Evolutionary conservation across 2,113 vertebrate genomes (phyloP).

Genomic region (Tonatia bakeri): DNA sequence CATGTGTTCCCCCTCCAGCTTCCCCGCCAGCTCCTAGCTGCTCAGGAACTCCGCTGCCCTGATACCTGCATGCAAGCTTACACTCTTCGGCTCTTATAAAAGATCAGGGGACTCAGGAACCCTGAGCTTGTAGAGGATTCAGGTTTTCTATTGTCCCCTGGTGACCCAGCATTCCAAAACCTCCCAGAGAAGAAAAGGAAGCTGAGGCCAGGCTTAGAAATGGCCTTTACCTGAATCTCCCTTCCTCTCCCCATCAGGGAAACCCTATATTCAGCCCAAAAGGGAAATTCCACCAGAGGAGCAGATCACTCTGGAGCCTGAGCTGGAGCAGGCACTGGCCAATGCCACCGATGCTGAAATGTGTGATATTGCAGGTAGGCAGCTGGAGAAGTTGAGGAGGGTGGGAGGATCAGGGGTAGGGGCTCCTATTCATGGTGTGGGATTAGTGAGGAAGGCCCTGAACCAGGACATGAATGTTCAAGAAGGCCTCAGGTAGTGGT

Average conservation of each 20-base stretch:
- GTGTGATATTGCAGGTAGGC: constrained; percentile 95
- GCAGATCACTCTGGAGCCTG: constrained; percentile 92
- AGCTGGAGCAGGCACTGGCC: constrained; percentile 93
- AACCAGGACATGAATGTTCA: not conserved
- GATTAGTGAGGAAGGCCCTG: not conserved
- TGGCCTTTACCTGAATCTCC: not conserved
- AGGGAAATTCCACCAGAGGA: constrained; percentile 86
- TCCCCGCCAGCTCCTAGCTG: not conserved
- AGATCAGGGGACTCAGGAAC: not conserved
- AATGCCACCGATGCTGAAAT: constrained; percentile 95
- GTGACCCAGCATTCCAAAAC: not conserved
- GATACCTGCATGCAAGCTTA: not conserved
- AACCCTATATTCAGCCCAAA: constrained; percentile 84
- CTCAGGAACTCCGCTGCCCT: not conserved
- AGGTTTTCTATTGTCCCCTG: not conserved
- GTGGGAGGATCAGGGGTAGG: not conserved
- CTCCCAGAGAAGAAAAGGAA: not conserved
- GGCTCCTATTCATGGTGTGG: not conserved
- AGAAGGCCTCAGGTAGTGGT: not conserved
- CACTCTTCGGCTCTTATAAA: not conserved
- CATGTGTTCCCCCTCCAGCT: not conserved
- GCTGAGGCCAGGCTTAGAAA: not conserved
- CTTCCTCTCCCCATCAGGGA: constrained; percentile 80
- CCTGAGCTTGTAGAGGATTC: not conserved
- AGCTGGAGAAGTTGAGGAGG: not conserved